Evolutionary conservation across 1,140 invertebrate genomes (phyloP).

Genomic region (Drosophila bifasciata): DNA sequence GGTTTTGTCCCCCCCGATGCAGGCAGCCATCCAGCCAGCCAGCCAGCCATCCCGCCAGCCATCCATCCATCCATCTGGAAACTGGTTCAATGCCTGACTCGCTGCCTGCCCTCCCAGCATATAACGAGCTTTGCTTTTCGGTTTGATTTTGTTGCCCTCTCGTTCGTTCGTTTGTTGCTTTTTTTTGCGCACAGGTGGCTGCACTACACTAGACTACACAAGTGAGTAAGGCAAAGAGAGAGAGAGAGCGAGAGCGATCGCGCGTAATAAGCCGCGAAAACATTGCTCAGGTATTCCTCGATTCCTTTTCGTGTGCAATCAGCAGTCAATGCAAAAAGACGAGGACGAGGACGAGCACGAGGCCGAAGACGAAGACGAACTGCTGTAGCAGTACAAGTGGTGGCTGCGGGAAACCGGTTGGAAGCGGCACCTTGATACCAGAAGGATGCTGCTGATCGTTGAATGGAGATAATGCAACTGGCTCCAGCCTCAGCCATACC

Average conservation of each 20-base stretch:
- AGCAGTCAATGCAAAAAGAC: slow-evolving; percentile 7
- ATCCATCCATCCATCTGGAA: slow-evolving; percentile 68
- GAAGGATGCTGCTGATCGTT: slow-evolving; percentile 30
- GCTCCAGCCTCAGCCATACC: slow-evolving; percentile 5
- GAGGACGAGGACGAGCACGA: not conserved
- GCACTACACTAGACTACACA: slow-evolving; percentile 28
- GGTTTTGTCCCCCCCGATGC: not conserved
- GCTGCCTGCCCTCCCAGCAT: slow-evolving; percentile 1
- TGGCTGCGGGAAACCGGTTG: slow-evolving; percentile 27
- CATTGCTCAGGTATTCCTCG: slow-evolving; percentile 68
- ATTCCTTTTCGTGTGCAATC: slow-evolving; percentile 15
- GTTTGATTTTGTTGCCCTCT: slow-evolving; percentile 61
- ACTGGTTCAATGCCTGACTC: slow-evolving; percentile 68
- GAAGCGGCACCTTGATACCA: slow-evolving; percentile 20
- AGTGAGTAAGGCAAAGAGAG: no score
- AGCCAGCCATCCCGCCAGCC: slow-evolving; percentile 71
- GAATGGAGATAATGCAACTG: slow-evolving; percentile 31
- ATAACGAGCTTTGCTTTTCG: slow-evolving; percentile 78
- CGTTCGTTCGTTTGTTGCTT: slow-evolving; percentile 2
- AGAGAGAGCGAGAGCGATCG: slow-evolving; percentile 54
- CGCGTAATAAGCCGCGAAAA: slow-evolving; percentile 81
- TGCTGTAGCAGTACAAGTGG: not conserved
- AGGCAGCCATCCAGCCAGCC: slow-evolving; percentile 44
- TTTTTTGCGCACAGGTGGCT: slow-evolving; percentile 74
- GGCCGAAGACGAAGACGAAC: no score